phyloP scores from a whole-genome alignment of 2,113 vertebrate species.

The Corythornis vintsioides region DNA sequence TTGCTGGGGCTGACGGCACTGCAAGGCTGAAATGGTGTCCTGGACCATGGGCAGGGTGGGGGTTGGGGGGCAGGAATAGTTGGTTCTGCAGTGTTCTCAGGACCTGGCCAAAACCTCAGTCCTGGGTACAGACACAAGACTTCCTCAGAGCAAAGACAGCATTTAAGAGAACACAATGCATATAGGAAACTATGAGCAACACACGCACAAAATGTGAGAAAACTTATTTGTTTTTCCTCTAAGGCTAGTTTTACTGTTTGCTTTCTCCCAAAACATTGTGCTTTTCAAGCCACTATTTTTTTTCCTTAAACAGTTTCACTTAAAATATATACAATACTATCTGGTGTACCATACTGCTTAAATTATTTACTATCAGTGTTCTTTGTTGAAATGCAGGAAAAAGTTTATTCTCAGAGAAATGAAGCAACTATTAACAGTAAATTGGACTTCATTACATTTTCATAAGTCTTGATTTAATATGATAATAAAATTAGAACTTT shows the following conservation, averaged over 20 bases:
- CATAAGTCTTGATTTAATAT: slow-evolving; percentile 57
- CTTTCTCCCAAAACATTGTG: background rate
- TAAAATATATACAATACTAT: background rate
- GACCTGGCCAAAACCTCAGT: background rate
- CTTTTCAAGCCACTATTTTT: background rate
- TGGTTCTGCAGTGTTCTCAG: background rate
- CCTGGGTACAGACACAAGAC: background rate
- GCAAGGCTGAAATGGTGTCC: background rate
- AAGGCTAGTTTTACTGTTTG: background rate
- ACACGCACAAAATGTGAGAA: background rate
- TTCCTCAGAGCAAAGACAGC: background rate
- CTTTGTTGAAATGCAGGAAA: background rate
- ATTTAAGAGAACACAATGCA: background rate
- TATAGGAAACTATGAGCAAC: background rate
- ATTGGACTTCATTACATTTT: slow-evolving; percentile 51
- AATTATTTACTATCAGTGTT: slow-evolving; percentile 26
- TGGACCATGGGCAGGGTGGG: accelerated
- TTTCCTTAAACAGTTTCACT: background rate
- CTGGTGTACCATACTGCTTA: background rate
- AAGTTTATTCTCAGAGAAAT: slow-evolving; percentile 45
- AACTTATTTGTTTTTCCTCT: background rate
- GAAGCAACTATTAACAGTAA: slow-evolving; percentile 46
- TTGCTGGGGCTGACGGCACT: background rate
- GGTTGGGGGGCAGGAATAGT: accelerated
- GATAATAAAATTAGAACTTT: slow-evolving; percentile 51